These are phyloP conservation scores for Aradus depressus DNA, from an alignment of 2,888 invertebrate genomes.

Conservation along the genomic window DNA sequence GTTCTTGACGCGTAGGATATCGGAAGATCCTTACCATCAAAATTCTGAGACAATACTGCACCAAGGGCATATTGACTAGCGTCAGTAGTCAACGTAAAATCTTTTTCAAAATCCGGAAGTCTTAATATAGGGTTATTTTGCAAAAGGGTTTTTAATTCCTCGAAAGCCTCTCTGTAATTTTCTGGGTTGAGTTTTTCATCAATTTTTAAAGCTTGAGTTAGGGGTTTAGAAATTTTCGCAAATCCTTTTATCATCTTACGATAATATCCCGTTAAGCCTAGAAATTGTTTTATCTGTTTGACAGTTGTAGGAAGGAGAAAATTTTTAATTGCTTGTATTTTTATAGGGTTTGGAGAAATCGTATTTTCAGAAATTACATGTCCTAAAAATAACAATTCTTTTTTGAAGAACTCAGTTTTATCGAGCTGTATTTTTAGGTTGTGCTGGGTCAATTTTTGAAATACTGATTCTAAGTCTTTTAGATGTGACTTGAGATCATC, in stretches of 20 bases:
- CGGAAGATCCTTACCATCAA: constrained; percentile 33
- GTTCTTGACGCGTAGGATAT: constrained; percentile 33
- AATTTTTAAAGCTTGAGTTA: constrained; percentile 30
- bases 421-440: constrained; percentile 10
- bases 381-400: constrained; percentile 8
- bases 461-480: constrained; percentile 1
- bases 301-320: constrained; percentile 2
- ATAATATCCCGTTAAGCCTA: constrained; percentile 33
- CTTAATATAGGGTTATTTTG: constrained; percentile 20
- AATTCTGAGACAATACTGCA: constrained; percentile 33
- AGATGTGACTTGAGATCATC: constrained; percentile 5
- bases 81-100: constrained; percentile 33
- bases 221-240: constrained; percentile 29
- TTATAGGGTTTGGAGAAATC: constrained; percentile 4
- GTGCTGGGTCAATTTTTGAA: neutral
- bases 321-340: constrained; percentile 11
- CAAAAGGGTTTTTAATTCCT: constrained; percentile 12
- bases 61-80: constrained; percentile 32
- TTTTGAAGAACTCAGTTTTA: constrained; percentile 12
- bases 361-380: constrained; percentile 12
- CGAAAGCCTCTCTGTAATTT: constrained; percentile 3
- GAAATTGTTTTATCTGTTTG: constrained; percentile 24
- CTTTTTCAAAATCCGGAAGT: constrained; percentile 32
- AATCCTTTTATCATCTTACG: constrained; percentile 31
- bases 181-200: constrained; percentile 15